phyloP scores from a whole-genome alignment of 2,113 vertebrate species.

The Scortum barcoo region DNA sequence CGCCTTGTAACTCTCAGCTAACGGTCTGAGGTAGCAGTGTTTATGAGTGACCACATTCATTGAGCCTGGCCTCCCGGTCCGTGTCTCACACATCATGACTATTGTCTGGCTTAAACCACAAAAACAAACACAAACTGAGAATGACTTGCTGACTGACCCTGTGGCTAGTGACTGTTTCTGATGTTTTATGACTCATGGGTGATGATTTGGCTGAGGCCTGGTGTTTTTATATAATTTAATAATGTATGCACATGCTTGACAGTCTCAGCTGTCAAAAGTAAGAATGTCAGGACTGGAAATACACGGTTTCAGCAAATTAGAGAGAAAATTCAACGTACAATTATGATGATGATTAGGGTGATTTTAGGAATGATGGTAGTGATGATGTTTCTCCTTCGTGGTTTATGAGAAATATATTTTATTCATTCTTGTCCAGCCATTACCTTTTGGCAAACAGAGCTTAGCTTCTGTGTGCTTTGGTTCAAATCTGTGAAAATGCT shows the following conservation, averaged over 20 bases:
- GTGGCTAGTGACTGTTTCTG: neutral
- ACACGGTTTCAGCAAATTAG: neutral
- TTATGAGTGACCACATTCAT: constrained; percentile 3
- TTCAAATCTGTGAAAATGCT: constrained; percentile 3
- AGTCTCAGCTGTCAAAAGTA: neutral
- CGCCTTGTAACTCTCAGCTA: neutral
- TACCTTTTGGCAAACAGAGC: neutral
- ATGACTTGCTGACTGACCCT: neutral
- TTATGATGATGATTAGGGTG: neutral
- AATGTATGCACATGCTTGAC: neutral
- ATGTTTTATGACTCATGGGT: neutral
- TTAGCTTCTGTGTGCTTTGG: neutral
- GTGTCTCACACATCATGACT: constrained; percentile 4
- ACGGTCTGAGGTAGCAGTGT: constrained; percentile 1
- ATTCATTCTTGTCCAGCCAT: neutral
- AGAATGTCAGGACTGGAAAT: neutral
- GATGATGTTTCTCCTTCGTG: neutral
- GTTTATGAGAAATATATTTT: neutral
- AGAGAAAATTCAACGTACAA: neutral
- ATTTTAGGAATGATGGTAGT: neutral
- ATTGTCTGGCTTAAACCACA: neutral
- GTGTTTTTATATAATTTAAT: neutral
- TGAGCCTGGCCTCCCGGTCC: neutral
- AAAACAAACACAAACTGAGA: constrained; percentile 16
- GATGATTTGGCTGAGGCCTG: neutral